phyloP scores from a whole-genome alignment of 2,113 vertebrate species.

The Caretta caretta region DNA sequence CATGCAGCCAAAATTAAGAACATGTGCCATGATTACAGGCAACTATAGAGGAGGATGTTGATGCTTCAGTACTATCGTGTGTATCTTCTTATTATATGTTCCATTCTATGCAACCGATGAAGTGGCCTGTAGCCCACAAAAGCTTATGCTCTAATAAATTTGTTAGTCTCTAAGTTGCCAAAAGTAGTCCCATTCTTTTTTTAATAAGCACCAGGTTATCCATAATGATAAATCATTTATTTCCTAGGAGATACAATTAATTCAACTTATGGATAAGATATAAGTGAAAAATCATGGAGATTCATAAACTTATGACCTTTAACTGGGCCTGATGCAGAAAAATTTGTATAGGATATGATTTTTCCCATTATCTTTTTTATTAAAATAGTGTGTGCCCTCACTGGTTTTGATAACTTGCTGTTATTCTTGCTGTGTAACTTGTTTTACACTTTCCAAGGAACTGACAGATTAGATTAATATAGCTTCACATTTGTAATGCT shows the following conservation, averaged over 20 bases:
- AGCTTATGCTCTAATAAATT: too few species aligned
- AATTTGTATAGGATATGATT: neutral
- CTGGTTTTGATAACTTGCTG: neutral
- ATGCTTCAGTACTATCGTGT: neutral
- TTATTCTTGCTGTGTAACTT: neutral
- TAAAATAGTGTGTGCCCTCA: neutral
- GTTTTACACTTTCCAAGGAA: neutral
- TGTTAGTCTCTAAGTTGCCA: too few species aligned
- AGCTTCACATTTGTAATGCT: neutral
- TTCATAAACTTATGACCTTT: neutral
- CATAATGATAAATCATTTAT: neutral
- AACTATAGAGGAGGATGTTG: neutral
- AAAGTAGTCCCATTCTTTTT: too few species aligned
- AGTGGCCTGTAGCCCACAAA: too few species aligned
- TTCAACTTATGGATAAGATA: neutral
- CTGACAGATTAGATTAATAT: neutral
- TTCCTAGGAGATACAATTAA: neutral
- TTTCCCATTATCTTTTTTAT: neutral
- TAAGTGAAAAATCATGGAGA: neutral
- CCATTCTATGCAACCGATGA: too few species aligned
- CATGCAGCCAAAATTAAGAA: neutral
- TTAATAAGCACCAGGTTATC: neutral
- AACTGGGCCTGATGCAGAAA: neutral
- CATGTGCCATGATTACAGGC: neutral
- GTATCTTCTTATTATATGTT: too few species aligned